Evolutionary conservation across 2,797 vertebrate species (phyloP).

Genomic region (Ibycter americanus): DNA sequence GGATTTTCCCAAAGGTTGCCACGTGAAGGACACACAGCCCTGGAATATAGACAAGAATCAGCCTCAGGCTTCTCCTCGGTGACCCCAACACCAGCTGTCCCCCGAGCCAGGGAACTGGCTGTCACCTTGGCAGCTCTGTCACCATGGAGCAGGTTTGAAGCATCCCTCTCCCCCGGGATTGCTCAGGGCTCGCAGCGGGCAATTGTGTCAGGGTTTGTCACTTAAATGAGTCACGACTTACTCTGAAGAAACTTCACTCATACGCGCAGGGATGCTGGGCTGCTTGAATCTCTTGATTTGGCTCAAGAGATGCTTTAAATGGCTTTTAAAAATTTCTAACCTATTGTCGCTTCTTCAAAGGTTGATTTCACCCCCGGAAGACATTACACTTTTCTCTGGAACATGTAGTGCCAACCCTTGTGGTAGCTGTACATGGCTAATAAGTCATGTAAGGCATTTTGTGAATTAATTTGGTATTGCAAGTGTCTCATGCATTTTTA

Average conservation of each 20-base stretch:
- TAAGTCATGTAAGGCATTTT: neutral
- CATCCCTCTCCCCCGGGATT: neutral
- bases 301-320: neutral
- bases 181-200: neutral
- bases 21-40: neutral
- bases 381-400: neutral
- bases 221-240: neutral
- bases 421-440: neutral
- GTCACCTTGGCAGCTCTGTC: too few relatives aligned
- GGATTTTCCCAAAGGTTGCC: neutral
- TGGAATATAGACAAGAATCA: neutral
- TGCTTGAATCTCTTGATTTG: neutral
- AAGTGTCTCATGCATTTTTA: neutral
- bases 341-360: neutral
- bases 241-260: neutral
- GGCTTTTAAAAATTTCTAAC: neutral
- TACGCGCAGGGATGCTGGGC: neutral
- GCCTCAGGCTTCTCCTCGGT: neutral
- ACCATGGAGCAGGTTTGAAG: neutral
- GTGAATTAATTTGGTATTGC: neutral
- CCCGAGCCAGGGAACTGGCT: neutral
- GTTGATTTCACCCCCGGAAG: neutral
- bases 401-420: neutral
- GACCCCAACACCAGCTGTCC: neutral
- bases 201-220: neutral